A percentile compares a stretch with the other conserved stretches of the same genome.
Conservation (phyloP, 2,113 vertebrate genomes). For the Calypte anna region DNA sequence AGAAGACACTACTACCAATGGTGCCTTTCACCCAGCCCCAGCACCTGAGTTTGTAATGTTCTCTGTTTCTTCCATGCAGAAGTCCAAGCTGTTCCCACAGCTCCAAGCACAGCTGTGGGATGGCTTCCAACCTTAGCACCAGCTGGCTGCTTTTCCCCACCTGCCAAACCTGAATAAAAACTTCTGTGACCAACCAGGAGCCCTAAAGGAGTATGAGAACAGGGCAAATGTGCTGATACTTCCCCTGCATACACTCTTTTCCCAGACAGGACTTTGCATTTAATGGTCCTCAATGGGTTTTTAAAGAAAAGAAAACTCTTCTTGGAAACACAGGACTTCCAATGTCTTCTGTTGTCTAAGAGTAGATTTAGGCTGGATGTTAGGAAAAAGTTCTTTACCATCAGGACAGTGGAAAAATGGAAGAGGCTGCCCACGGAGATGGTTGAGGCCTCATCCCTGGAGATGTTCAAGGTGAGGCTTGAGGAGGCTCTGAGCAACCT, state of each 20-base stretch:
- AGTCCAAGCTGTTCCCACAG: not conserved
- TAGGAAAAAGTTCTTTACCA: too few species aligned
- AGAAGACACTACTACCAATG: not conserved
- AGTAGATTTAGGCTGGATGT: too few species aligned
- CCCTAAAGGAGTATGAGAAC: not conserved
- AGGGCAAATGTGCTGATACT: not conserved
- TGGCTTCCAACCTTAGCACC: not conserved
- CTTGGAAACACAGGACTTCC: not conserved
- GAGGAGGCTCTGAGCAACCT: too few species aligned
- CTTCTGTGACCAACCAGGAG: not conserved
- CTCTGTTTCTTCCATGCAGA: not conserved
- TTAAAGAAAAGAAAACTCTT: not conserved
- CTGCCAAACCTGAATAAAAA: not conserved
- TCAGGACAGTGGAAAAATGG: too few species aligned
- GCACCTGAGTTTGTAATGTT: not conserved
- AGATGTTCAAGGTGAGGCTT: too few species aligned
- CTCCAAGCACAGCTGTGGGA: not conserved
- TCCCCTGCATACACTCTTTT: not conserved
- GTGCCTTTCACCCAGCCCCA: not conserved
- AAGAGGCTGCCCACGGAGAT: too few species aligned
- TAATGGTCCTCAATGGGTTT: not conserved
- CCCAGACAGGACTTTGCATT: not conserved
- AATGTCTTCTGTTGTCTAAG: not conserved
- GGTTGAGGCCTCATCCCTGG: too few species aligned
- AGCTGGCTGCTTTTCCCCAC: not conserved